phyloP scores from a whole-genome alignment of 2,888 invertebrate species.

The Xestia ashworthii region DNA sequence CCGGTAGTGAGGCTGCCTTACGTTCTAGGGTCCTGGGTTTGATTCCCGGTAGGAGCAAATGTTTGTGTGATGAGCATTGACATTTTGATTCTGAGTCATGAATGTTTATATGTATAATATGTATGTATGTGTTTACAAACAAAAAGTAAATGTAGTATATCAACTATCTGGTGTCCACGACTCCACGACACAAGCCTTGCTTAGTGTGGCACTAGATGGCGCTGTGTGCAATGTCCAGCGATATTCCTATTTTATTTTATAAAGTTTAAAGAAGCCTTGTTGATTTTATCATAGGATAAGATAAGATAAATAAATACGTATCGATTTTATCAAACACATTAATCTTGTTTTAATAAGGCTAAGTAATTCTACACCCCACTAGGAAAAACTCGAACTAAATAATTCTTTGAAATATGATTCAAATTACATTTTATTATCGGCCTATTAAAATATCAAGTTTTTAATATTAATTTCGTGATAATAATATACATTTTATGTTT shows the following conservation, averaged over 20 bases:
- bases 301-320: background rate
- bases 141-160: too few species aligned
- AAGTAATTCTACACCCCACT: slow-evolving; percentile 36
- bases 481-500: slow-evolving; percentile 2
- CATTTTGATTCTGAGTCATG: too few species aligned
- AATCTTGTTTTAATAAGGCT: background rate
- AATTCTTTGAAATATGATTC: slow-evolving; percentile 33
- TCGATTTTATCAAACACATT: background rate
- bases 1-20: too few species aligned
- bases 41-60: too few species aligned
- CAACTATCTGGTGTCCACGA: too few species aligned
- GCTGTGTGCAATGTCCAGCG: background rate
- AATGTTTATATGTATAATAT: too few species aligned
- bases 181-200: too few species aligned
- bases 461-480: slow-evolving; percentile 22
- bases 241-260: too few species aligned
- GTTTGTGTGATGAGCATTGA: too few species aligned
- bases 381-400: slow-evolving; percentile 23
- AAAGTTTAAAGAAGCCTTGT: slow-evolving; percentile 3
- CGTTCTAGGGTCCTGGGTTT: too few species aligned
- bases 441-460: slow-evolving; percentile 14
- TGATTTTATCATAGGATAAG: slow-evolving; percentile 3
- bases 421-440: slow-evolving; percentile 21
- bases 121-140: too few species aligned
- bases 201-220: too few species aligned